phyloP scores from a whole-genome alignment of 2,797 vertebrate genomes.

The Menidia menidia region DNA sequence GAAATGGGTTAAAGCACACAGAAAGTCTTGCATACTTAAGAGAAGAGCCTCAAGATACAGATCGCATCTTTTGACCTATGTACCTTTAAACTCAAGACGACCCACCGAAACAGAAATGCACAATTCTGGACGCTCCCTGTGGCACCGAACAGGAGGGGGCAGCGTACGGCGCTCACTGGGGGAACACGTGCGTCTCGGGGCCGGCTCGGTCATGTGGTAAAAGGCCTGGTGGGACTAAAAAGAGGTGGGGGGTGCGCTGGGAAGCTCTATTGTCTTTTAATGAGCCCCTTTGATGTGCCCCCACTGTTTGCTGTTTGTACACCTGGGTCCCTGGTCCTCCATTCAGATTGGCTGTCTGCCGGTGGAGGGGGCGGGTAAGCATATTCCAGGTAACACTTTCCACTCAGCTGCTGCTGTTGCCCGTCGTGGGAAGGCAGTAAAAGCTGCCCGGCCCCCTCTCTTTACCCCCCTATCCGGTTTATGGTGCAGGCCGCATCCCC shows the following conservation, averaged over 20 bases:
- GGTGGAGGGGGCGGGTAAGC: conserved; percentile 24
- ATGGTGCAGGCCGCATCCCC: conserved; percentile 52
- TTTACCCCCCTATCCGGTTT: conserved; percentile 73
- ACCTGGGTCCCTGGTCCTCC: conserved; percentile 78
- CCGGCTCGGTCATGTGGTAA: conserved; percentile 41
- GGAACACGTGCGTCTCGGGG: neutral
- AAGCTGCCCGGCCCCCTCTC: conserved; percentile 73
- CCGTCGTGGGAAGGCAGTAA: conserved; percentile 86
- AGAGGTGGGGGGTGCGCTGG: conserved; percentile 15
- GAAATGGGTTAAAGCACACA: too few relatives aligned
- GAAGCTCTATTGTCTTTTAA: conserved; percentile 83
- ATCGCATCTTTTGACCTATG: too few relatives aligned
- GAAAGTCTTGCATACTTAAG: too few relatives aligned
- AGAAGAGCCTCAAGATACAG: too few relatives aligned
- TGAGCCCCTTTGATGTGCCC: conserved; percentile 83
- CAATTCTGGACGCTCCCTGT: too few relatives aligned
- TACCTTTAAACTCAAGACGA: too few relatives aligned
- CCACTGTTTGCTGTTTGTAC: conserved; percentile 84
- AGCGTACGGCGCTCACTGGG: conserved; percentile 17
- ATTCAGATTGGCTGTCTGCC: conserved; percentile 73
- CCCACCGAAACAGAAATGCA: too few relatives aligned
- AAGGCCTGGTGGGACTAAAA: conserved; percentile 34
- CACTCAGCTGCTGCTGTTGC: conserved; percentile 75
- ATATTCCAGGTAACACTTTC: conserved; percentile 82
- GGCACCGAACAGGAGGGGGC: conserved; percentile 60